Percentiles rank a stretch among this genome's conserved stretches.
These are phyloP conservation scores for Albula goreensis DNA, from an alignment of 2,113 vertebrate genomes.

Conservation along the genomic window DNA sequence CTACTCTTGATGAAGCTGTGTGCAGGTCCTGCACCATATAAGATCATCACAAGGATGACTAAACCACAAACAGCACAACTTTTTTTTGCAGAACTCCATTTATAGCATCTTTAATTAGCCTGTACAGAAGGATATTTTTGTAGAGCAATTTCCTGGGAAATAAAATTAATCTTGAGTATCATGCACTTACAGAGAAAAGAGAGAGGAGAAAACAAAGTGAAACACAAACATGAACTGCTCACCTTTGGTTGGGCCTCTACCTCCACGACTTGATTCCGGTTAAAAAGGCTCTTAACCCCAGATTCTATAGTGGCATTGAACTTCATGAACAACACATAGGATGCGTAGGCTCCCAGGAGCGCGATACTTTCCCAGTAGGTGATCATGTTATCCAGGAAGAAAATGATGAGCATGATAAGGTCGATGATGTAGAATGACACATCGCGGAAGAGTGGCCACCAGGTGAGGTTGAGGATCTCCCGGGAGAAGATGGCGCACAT, in stretches of 20 bases:
- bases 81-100: not conserved
- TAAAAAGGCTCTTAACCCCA: slow-evolving; percentile 80
- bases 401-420: slow-evolving; percentile 93
- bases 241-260: slow-evolving; percentile 90
- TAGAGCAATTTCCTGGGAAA: not conserved
- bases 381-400: slow-evolving; percentile 97
- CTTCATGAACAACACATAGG: slow-evolving; percentile 97
- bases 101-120: not conserved
- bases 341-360: slow-evolving; percentile 80
- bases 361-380: slow-evolving; percentile 88
- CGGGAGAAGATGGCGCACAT: slow-evolving; percentile 98
- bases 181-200: not conserved
- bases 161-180: not conserved
- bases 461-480: slow-evolving; percentile 93
- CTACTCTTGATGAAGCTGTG: not conserved
- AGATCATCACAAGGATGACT: not conserved
- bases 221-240: slow-evolving; percentile 59
- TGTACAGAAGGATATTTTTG: not conserved
- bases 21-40: not conserved
- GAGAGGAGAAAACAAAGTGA: not conserved
- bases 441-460: slow-evolving; percentile 97
- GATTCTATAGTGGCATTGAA: slow-evolving; percentile 87
- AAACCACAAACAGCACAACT: not conserved
- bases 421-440: slow-evolving; percentile 96
- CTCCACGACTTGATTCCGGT: slow-evolving; percentile 93